Percentiles rank a stretch among this genome's conserved stretches.
Conservation (phyloP, 2,888 invertebrate species). For the Melitaea athalia region DNA sequence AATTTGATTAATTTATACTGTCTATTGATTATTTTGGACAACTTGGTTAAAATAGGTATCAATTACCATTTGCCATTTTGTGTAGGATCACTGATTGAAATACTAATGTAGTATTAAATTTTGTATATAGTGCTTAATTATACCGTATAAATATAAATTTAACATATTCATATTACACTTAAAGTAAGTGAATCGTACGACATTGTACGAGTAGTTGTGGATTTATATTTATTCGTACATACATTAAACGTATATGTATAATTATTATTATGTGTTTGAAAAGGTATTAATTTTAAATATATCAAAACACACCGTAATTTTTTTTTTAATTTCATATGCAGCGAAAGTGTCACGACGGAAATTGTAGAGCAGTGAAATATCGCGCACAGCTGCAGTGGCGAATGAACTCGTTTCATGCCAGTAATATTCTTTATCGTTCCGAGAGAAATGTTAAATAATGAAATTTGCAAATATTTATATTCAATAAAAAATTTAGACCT, state of each 20-base stretch:
- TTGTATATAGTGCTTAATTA: background rate
- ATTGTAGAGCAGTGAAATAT: constrained; percentile 70
- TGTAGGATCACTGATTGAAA: background rate
- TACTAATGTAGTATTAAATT: background rate
- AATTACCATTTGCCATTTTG: background rate
- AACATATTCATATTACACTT: too few species aligned
- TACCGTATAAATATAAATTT: background rate
- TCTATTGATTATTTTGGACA: background rate
- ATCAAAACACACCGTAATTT: constrained; percentile 33
- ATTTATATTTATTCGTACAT: background rate
- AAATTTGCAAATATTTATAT: background rate
- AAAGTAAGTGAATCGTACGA: background rate
- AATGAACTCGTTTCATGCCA: constrained; percentile 74
- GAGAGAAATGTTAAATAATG: constrained; percentile 50
- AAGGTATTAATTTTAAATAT: background rate
- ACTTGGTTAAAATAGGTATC: background rate
- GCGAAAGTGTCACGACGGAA: constrained; percentile 65
- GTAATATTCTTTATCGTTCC: constrained; percentile 67
- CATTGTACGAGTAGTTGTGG: too few species aligned
- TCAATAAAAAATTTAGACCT: too few species aligned
- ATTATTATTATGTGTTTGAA: background rate
- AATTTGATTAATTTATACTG: background rate
- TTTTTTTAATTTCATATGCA: constrained; percentile 61
- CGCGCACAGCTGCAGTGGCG: constrained; percentile 65
- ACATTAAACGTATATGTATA: background rate